A percentile compares a stretch with the other conserved stretches of the same genome.
Evolutionary conservation across 2,797 vertebrate species (phyloP).

Genomic region (Acestrorhynchus altus): DNA sequence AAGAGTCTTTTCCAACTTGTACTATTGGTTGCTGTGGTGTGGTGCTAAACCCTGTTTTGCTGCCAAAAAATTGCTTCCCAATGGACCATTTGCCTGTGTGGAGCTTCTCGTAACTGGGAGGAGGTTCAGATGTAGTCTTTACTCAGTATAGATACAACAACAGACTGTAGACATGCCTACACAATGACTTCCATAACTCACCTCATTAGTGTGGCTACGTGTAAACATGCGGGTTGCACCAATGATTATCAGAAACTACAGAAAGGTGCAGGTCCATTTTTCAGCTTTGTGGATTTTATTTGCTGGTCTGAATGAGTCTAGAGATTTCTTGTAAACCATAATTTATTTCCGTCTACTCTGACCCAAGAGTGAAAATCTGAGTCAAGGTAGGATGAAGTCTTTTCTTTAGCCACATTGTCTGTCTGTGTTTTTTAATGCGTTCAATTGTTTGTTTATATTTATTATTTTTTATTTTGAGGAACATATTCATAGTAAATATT

Average conservation of each 20-base stretch:
- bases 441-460: neutral
- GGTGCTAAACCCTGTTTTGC: constrained; percentile 66
- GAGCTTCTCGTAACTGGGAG: constrained; percentile 17
- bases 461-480: neutral
- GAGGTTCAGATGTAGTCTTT: constrained; percentile 28
- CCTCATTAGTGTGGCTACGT: constrained; percentile 4
- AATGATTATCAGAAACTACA: neutral
- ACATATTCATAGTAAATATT: neutral
- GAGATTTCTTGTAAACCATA: neutral
- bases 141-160: constrained; percentile 23
- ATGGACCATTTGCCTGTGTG: constrained; percentile 58
- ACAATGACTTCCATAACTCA: neutral
- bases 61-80: constrained; percentile 62
- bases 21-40: constrained; percentile 51
- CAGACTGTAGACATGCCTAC: constrained; percentile 18
- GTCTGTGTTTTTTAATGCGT: neutral
- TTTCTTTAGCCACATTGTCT: neutral
- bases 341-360: neutral
- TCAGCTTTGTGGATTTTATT: neutral
- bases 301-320: neutral
- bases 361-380: neutral
- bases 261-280: neutral
- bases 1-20: constrained; percentile 51
- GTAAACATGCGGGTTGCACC: constrained; percentile 4
- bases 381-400: neutral